Conservation (phyloP, 1,140 invertebrate species). For the Eriosoma lanigerum region DNA sequence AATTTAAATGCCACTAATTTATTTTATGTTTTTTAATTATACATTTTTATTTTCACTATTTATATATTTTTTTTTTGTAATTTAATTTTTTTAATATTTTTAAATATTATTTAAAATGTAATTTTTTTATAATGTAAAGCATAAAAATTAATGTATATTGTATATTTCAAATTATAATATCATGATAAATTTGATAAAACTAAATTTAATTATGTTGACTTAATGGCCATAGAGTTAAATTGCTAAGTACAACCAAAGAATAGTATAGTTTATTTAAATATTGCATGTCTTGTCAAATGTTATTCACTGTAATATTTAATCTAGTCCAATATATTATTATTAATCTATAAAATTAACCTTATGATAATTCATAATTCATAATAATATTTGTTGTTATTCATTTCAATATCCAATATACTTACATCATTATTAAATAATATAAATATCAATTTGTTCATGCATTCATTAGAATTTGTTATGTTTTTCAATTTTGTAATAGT, state of each 20-base stretch:
- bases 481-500: not conserved
- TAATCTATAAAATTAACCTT: not conserved
- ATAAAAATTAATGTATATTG: not conserved
- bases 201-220: not conserved
- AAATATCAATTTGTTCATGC: not conserved
- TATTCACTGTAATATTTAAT: conserved; percentile 2
- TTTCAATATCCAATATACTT: not conserved
- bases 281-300: not conserved
- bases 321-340: conserved; percentile 23
- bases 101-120: too few relatives aligned
- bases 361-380: not conserved
- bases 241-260: not conserved
- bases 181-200: not conserved
- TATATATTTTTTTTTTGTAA: too few relatives aligned
- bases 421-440: not conserved
- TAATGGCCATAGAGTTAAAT: not conserved
- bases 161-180: not conserved
- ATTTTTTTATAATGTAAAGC: too few relatives aligned
- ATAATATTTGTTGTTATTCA: conserved; percentile 10
- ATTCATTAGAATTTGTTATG: not conserved
- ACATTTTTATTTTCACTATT: too few relatives aligned
- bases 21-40: too few relatives aligned
- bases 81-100: too few relatives aligned
- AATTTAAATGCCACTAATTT: too few relatives aligned
- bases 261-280: not conserved